These are phyloP conservation scores for Megaustenia siamemsis DNA, from an alignment of 2,888 invertebrate species.

Conservation along the genomic window DNA sequence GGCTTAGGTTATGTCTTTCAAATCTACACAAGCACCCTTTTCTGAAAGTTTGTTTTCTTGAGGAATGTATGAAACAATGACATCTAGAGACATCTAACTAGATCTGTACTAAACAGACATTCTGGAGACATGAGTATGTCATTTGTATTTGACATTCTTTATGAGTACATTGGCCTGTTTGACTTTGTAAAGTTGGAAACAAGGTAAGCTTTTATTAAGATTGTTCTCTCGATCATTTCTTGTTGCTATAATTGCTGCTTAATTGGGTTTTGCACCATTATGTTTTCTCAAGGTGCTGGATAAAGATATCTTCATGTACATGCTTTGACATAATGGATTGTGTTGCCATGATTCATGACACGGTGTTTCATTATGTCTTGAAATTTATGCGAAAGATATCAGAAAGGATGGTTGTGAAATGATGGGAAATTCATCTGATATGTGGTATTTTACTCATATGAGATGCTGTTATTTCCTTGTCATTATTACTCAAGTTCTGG, in stretches of 20 bases:
- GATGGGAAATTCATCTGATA: neutral
- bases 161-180: neutral
- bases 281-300: neutral
- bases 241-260: neutral
- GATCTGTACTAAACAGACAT: neutral
- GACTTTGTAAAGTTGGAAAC: neutral
- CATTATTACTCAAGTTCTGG: neutral
- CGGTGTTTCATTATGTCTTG: neutral
- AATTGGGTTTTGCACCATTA: conserved; percentile 2
- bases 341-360: neutral
- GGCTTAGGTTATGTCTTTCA: too few relatives aligned
- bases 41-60: too few relatives aligned
- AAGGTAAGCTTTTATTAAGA: conserved; percentile 13
- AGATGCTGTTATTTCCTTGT: conserved; percentile 3
- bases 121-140: neutral
- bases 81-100: neutral
- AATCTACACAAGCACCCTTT: too few relatives aligned
- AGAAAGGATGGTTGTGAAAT: neutral
- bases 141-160: neutral
- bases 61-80: too few relatives aligned
- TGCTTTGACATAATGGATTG: neutral
- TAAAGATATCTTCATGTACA: neutral
- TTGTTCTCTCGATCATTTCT: neutral
- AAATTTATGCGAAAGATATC: neutral
- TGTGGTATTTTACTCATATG: neutral